Conservation (phyloP, 2,797 vertebrate species). For the Phataginus tetradactyla region DNA sequence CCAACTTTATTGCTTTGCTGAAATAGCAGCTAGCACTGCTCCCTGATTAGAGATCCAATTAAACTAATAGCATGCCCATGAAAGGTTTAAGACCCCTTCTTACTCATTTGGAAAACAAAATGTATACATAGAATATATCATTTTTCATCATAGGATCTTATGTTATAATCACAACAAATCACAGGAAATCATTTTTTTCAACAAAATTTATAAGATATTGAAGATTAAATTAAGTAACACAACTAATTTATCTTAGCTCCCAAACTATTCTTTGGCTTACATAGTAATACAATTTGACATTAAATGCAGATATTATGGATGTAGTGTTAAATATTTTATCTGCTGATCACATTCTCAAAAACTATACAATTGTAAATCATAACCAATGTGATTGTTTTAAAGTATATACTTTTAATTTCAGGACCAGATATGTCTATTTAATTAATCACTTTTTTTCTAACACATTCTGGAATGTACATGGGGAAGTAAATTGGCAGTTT, state of each 20-base stretch:
- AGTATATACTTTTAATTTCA: not conserved
- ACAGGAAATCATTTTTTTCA: not conserved
- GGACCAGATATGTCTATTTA: not conserved
- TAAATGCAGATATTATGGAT: not conserved
- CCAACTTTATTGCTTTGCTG: not conserved
- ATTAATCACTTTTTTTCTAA: not conserved
- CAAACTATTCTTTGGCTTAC: not conserved
- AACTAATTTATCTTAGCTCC: not conserved
- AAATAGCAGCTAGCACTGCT: not conserved
- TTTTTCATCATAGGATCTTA: not conserved
- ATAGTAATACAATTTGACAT: not conserved
- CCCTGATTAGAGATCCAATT: not conserved
- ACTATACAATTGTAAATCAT: not conserved
- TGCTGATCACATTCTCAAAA: not conserved
- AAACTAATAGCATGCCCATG: not conserved
- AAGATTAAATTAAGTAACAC: not conserved
- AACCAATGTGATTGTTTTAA: not conserved
- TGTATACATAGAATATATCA: not conserved
- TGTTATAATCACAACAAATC: not conserved
- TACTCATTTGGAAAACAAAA: not conserved
- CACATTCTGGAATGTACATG: not conserved
- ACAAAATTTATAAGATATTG: not conserved
- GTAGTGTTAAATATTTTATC: not conserved
- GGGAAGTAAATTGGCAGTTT: not conserved
- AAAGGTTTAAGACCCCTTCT: fast-evolving